phyloP scores from a whole-genome alignment of 1,140 invertebrate genomes.

The Danaus plexippus region DNA sequence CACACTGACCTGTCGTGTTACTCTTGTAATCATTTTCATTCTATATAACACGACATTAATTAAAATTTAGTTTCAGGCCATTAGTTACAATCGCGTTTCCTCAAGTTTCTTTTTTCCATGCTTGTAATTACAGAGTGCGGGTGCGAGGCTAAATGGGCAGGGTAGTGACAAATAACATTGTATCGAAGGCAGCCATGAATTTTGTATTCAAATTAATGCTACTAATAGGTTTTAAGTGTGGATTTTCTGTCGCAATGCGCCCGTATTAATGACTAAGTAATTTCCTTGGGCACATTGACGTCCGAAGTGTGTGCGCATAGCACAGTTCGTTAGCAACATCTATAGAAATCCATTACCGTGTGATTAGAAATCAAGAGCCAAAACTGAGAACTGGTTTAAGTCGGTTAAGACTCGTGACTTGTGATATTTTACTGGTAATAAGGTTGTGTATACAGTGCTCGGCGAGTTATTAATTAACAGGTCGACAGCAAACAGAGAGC shows the following conservation, averaged over 20 bases:
- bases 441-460: conserved; percentile 66
- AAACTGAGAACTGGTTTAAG: conserved; percentile 57
- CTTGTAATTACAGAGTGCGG: conserved; percentile 63
- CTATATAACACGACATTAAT: conserved; percentile 69
- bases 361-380: conserved; percentile 58
- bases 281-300: conserved; percentile 12
- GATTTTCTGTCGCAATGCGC: conserved; percentile 49
- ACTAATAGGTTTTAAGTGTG: conserved; percentile 57
- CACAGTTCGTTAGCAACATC: conserved; percentile 24
- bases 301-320: conserved; percentile 18
- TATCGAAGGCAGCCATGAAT: conserved; percentile 57
- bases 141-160: conserved; percentile 62
- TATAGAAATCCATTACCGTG: conserved; percentile 48
- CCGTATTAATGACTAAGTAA: conserved; percentile 36
- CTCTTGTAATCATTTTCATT: conserved; percentile 69
- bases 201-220: conserved; percentile 63
- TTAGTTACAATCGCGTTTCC: conserved; percentile 68
- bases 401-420: conserved; percentile 62
- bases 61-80: conserved; percentile 72
- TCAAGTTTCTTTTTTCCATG: conserved; percentile 59
- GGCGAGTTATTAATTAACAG: conserved; percentile 70
- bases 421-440: conserved; percentile 71
- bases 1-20: conserved; percentile 58
- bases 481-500: conserved; percentile 67
- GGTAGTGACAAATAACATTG: conserved; percentile 67